phyloP scores from a whole-genome alignment of 2,113 vertebrate species.

The Platysteira castanea region DNA sequence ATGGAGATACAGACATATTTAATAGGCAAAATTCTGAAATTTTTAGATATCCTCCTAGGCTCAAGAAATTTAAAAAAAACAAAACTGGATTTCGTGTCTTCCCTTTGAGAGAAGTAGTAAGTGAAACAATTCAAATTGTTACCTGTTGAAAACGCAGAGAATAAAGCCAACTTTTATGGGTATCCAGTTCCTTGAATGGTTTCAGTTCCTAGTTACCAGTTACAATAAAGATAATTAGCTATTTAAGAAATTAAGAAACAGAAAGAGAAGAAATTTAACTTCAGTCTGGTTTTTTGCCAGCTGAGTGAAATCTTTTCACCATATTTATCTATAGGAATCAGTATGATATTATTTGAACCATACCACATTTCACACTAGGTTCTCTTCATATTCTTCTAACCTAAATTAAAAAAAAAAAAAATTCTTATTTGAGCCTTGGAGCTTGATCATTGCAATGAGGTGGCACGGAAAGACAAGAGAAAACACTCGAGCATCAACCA shows the following conservation, averaged over 20 bases:
- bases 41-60: neutral
- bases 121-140: neutral
- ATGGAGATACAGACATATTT: neutral
- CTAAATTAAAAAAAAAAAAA: neutral
- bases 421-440: neutral
- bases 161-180: neutral
- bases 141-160: neutral
- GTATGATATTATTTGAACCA: neutral
- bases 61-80: neutral
- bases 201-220: neutral
- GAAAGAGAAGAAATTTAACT: neutral
- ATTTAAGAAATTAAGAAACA: neutral
- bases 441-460: neutral
- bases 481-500: accelerated
- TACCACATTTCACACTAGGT: neutral
- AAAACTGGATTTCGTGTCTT: neutral
- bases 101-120: neutral
- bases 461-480: neutral
- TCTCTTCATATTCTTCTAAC: neutral
- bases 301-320: neutral
- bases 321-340: neutral
- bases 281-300: neutral
- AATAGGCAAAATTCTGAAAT: neutral
- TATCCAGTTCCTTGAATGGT: neutral
- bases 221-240: neutral